These are phyloP conservation scores for Cyanoderma ruficeps DNA, from an alignment of 2,113 vertebrate genomes.

Conservation along the genomic window DNA sequence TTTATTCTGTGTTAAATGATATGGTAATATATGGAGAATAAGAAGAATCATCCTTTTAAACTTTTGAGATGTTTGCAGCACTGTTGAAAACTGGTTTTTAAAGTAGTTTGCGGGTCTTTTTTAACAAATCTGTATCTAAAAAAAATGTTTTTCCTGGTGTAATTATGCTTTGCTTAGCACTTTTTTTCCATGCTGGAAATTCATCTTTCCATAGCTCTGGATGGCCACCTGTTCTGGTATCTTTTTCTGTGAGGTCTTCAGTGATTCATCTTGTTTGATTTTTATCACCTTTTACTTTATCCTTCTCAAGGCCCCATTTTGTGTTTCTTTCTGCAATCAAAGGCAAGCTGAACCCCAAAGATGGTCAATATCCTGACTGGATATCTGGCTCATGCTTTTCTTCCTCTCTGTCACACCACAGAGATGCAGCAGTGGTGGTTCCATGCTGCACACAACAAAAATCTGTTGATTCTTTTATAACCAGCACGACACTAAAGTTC, in stretches of 20 bases:
- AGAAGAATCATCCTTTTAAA: conserved; percentile 2
- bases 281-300: not conserved
- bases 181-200: not conserved
- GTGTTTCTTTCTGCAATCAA: not conserved
- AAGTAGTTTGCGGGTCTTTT: not conserved
- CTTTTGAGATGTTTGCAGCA: not conserved
- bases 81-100: not conserved
- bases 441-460: not conserved
- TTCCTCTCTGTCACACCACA: not conserved
- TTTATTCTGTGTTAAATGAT: conserved; percentile 57
- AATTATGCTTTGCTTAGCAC: not conserved
- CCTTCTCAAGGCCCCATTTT: not conserved
- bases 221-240: not conserved
- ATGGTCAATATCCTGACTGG: not conserved
- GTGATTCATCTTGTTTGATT: not conserved
- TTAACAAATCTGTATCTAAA: not conserved
- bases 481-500: not conserved
- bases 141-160: not conserved
- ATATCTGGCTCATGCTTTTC: not conserved
- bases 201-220: not conserved
- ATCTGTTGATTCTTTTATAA: not conserved
- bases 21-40: conserved; percentile 44
- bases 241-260: not conserved
- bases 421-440: not conserved
- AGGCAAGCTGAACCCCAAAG: not conserved